Percentiles rank a stretch among this genome's conserved stretches.
Evolutionary conservation across 2,797 vertebrate genomes (phyloP).

Genomic region (Semaprochilodus insignis): DNA sequence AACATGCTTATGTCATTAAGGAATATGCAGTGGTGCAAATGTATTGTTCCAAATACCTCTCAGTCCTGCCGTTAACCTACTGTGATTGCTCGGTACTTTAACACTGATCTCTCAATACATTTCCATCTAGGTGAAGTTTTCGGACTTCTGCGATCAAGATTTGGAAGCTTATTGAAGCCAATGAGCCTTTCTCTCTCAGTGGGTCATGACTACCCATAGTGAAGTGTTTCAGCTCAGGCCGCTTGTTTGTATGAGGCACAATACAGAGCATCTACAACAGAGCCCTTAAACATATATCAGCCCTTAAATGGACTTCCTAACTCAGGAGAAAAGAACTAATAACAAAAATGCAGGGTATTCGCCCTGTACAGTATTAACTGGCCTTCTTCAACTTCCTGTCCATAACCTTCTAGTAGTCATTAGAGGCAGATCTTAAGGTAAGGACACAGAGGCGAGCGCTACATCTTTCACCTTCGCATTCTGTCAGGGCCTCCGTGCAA

Average conservation of each 20-base stretch:
- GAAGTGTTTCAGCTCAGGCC: background rate
- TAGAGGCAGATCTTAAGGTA: slow-evolving; percentile 33
- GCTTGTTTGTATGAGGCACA: no score
- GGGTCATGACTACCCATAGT: background rate
- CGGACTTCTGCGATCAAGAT: background rate
- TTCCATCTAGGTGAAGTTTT: background rate
- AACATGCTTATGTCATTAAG: slow-evolving; percentile 30
- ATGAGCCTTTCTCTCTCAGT: no score
- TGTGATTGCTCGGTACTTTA: background rate
- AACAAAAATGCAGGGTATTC: background rate
- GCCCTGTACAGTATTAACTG: background rate
- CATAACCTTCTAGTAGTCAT: slow-evolving; percentile 3
- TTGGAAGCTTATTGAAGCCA: background rate
- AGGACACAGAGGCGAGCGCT: slow-evolving; percentile 24
- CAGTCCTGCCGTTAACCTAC: background rate
- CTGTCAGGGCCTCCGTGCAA: slow-evolving; percentile 49
- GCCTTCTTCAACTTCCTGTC: background rate
- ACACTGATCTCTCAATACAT: background rate
- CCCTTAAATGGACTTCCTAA: background rate
- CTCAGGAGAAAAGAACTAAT: background rate
- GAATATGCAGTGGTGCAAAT: slow-evolving; percentile 25
- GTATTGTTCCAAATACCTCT: background rate
- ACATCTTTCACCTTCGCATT: slow-evolving; percentile 41
- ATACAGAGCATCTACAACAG: background rate
- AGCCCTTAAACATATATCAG: background rate